Evolutionary conservation across 2,113 vertebrate genomes (phyloP), one percentile per base, ranked within the genome.

Genomic region (Aptenodytes patagonicus): DNA sequence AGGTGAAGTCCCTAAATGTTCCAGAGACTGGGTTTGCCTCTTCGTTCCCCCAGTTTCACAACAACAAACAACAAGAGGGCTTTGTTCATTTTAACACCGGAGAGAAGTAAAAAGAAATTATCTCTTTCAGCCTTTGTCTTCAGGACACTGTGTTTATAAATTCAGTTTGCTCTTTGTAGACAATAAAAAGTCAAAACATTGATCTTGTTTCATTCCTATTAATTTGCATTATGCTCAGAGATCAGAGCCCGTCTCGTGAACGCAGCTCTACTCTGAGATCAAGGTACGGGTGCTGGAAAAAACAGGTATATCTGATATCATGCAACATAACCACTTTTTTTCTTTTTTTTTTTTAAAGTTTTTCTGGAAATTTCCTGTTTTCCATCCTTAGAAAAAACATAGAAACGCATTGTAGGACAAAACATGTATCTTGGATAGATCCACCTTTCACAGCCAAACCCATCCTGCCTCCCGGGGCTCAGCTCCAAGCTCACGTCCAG

Each of bases 261-360:
- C 0, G 0, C 18, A 28, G 29, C 16, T 32, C 15, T 6, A 6
- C 60, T 29, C 58, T 15, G n/a, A 8, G 34, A 64, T 49, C 32
- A 21, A 79, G 70, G 57, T 22, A 64, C 0, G 1, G 28, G 32
- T 64, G 47, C n/a, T 29, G 62, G 69, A 82, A 84, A 28, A 77
- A 51, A 7, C 0, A 9, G 14, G 8, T 17, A 6, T 34, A 1
- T 24, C 42, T 13, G 32, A 65, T 36, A 28, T 13, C 10, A 28
- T 4, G 8, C 13, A 13, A 3, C 11, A 7, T 1, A 51, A 25
- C 11, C 32, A 7, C 2, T 36, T 38, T 42, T 72, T 31, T 68
- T 19, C 31, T 29, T 10, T 20, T 29, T 20, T 22, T 18, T n/a
- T 17, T 16, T 52, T 52, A 15, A 29, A 31, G 2, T 2, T 73